phyloP scores from a whole-genome alignment of 2,797 vertebrate genomes.

The Danio aesculapii region DNA sequence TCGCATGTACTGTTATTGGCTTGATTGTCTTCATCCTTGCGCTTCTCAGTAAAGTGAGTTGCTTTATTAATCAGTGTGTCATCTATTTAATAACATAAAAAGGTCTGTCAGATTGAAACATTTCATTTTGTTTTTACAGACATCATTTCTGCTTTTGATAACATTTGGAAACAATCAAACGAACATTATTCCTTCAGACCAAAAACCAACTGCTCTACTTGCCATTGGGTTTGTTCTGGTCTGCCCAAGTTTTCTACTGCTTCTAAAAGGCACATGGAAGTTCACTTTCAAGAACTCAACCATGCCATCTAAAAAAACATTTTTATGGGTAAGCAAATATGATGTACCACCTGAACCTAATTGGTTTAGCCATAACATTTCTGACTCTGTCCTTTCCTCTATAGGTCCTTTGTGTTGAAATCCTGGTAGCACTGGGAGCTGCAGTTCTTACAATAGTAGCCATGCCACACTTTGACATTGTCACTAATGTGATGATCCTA shows the following conservation, averaged over 20 bases:
- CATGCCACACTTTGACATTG: slow-evolving; percentile 65
- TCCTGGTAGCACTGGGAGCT: slow-evolving; percentile 47
- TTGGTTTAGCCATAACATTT: background rate
- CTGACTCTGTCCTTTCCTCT: background rate
- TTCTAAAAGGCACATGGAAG: slow-evolving; percentile 59
- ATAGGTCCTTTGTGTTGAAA: slow-evolving; percentile 49
- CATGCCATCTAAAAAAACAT: slow-evolving; percentile 45
- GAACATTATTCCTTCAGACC: background rate
- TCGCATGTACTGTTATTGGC: slow-evolving; percentile 44
- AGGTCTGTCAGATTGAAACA: background rate
- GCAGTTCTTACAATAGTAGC: slow-evolving; percentile 55
- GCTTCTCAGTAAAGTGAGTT: slow-evolving; percentile 52
- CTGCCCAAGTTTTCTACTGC: slow-evolving; percentile 47
- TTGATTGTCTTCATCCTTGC: slow-evolving; percentile 49
- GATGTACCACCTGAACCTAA: background rate
- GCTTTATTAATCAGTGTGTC: background rate
- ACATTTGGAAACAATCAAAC: slow-evolving; percentile 41
- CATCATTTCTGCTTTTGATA: slow-evolving; percentile 51
- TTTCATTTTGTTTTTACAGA: slow-evolving; percentile 17
- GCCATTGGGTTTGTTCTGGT: slow-evolving; percentile 45
- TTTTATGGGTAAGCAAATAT: slow-evolving; percentile 44
- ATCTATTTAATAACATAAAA: background rate
- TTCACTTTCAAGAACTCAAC: slow-evolving; percentile 53
- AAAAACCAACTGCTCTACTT: slow-evolving; percentile 28
- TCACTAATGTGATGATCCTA: slow-evolving; percentile 63